Base-by-base conservation (phyloP, 2,113 vertebrate species). In the Phyllopteryx taeniolatus region DNA sequence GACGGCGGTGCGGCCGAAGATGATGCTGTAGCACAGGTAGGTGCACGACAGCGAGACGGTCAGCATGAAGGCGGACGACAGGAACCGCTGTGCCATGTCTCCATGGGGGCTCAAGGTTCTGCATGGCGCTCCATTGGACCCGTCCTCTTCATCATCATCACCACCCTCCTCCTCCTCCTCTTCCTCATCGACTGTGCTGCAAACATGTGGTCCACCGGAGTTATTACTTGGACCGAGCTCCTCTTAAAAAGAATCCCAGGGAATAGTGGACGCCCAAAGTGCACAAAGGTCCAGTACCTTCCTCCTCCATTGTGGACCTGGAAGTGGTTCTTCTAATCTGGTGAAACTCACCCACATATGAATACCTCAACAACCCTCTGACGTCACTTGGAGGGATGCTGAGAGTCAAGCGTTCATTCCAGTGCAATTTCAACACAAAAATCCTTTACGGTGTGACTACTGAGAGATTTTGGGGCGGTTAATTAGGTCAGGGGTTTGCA, bases 71-170 rank as follows among this genome's bases (percentile, higher is more conserved):
- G 92, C 86, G 89, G 93, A 88, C 82, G 90, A 88, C 73, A 92
- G 91, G 85, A 94, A 87, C 92, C 94, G 93, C 92, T 92, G 94
- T 93, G 95, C 95, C 96, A 97, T 97, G 91, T 91, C 94, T 93
- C 94, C 95, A 94, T 94, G 91, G 92, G 91, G 92, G 87, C 89
- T 91, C 86, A 91, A 89, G 79, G 88, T 75, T 87, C 87, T 83
- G 91, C 92, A 92, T 92, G 90, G 22, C 88, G 81, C 85, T 87
- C 91, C 87, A 91, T 90, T 75, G 60, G 84, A 85, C 80, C 71
- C 75, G 78, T 73, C 60, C 66, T 83, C 68, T 66, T 78, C 83
- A 33, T 69, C 68, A 35, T 61, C 59, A 61, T 5, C 59, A 35
- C 15, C 49, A 19, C 14, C 59, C 6, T 46, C n/a, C n/a, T 65